phyloP scores from a whole-genome alignment of 2,797 vertebrate species.

The Aeoliscus strigatus region DNA sequence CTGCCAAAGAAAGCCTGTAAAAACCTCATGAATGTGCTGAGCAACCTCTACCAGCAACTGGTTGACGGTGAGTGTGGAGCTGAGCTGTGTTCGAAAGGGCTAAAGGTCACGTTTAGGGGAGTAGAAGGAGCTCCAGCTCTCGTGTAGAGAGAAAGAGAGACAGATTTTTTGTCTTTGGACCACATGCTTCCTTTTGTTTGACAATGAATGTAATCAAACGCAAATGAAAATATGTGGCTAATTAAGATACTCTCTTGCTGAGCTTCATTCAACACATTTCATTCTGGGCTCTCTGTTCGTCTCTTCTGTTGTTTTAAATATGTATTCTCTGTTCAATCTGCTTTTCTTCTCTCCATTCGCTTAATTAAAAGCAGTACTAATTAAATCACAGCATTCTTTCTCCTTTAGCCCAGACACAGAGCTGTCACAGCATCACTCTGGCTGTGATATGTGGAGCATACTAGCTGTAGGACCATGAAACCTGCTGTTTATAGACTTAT shows the following conservation, averaged over 20 bases:
- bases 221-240: neutral
- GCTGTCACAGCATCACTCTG: too few relatives aligned
- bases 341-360: slow-evolving; percentile 7
- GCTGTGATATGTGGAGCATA: neutral
- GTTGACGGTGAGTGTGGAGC: slow-evolving; percentile 82
- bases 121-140: too few relatives aligned
- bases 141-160: too few relatives aligned
- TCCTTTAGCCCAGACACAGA: neutral
- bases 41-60: slow-evolving; percentile 87
- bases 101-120: too few relatives aligned
- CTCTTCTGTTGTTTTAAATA: slow-evolving; percentile 1
- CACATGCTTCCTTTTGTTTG: too few relatives aligned
- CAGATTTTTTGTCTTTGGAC: too few relatives aligned
- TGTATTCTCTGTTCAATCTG: slow-evolving; percentile 2
- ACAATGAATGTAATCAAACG: neutral
- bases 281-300: neutral
- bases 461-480: slow-evolving; percentile 11
- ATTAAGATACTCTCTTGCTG: neutral
- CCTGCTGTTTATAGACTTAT: slow-evolving; percentile 26
- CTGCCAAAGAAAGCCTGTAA: slow-evolving; percentile 98
- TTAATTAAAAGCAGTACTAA: slow-evolving; percentile 23
- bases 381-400: slow-evolving; percentile 14
- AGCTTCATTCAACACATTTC: slow-evolving; percentile 5
- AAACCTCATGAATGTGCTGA: slow-evolving; percentile 93
- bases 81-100: neutral